phyloP scores from a whole-genome alignment of 2,888 invertebrate genomes.

The Cantharis rustica region DNA sequence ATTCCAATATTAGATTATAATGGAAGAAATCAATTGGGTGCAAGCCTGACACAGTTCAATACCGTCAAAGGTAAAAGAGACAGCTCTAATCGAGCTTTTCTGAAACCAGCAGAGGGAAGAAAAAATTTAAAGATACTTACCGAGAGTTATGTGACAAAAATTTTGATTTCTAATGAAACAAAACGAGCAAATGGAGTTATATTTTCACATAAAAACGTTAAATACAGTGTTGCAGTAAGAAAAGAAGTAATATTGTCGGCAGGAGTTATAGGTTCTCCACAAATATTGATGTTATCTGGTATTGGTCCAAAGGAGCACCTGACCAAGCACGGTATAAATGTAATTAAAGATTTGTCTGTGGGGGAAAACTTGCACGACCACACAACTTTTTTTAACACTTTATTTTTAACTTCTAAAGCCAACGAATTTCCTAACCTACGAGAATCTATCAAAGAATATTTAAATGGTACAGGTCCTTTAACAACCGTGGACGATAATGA shows the following conservation, averaged over 20 bases:
- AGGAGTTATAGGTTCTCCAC: conserved; percentile 69
- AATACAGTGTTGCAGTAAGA: conserved; percentile 59
- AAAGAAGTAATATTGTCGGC: conserved; percentile 76
- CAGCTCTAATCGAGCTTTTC: conserved; percentile 65
- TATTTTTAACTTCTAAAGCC: conserved; percentile 26
- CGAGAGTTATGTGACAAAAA: conserved; percentile 59
- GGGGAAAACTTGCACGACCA: conserved; percentile 43
- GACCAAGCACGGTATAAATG: conserved; percentile 31
- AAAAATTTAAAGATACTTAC: conserved; percentile 64
- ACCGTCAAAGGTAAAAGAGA: conserved; percentile 63
- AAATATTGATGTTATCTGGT: conserved; percentile 44
- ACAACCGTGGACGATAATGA: conserved; percentile 27
- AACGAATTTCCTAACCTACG: conserved; percentile 2
- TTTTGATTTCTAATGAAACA: conserved; percentile 61
- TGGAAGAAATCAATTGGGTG: conserved; percentile 63
- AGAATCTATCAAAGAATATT: conserved; percentile 31
- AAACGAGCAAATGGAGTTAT: conserved; percentile 62
- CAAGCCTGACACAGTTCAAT: conserved; percentile 66
- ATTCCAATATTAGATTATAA: conserved; percentile 65
- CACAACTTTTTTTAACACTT: conserved; percentile 35
- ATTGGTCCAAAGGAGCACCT: conserved; percentile 41
- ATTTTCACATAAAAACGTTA: conserved; percentile 57
- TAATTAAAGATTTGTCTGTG: conserved; percentile 37
- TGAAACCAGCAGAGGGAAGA: conserved; percentile 60
- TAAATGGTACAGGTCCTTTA: conserved; percentile 30